Evolutionary conservation across 1,140 invertebrate genomes (phyloP), one percentile per base, ranked within the genome.

Genomic region (Drosophila sp.): DNA sequence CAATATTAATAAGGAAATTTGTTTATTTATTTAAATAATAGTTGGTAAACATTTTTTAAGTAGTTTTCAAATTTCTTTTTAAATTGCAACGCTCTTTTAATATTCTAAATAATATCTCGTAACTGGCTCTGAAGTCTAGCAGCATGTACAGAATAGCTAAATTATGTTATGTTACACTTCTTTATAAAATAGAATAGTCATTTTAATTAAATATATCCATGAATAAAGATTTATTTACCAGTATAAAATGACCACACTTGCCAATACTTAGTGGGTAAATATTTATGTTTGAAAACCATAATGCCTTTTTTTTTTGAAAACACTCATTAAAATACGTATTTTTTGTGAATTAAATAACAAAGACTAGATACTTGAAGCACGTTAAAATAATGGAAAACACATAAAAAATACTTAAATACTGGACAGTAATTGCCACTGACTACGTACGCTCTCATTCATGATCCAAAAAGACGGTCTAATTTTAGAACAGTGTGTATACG

Each of bases 401-500:
- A 65, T 65, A 18, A 65, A 56, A 64, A 50, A 40, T 51, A 62
- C 59, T 62, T 41, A 56, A 45, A 65, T 65, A 46, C 29, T 65
- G 51, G 41, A 65, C 29, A 56, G 2, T 65, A 65, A 65, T 65
- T 21, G 29, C 50, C 34, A 14, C 29, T 25, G 16, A 25, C 27
- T 45, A 56, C 50, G 51, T 62, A 40, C 21, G 18, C 38, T 65
- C 51, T 36, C 62, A 56, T 56, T 65, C 62, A 56, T 65, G 62
- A 56, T 65, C 50, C 61, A 36, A 63, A 51, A 14, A 34, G 9
- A 43, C 9, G 14, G 13, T 36, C 40, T 36, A 27, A 65, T 56
- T 56, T 56, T 65, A 46, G 50, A 51, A 41, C 7, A 41, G 34
- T 25, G 50, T 53, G 6, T 38, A 13, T n/a, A 38, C n/a, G 36